phyloP scores from a whole-genome alignment of 1,140 invertebrate genomes.

The Temnothorax nylanderi region DNA sequence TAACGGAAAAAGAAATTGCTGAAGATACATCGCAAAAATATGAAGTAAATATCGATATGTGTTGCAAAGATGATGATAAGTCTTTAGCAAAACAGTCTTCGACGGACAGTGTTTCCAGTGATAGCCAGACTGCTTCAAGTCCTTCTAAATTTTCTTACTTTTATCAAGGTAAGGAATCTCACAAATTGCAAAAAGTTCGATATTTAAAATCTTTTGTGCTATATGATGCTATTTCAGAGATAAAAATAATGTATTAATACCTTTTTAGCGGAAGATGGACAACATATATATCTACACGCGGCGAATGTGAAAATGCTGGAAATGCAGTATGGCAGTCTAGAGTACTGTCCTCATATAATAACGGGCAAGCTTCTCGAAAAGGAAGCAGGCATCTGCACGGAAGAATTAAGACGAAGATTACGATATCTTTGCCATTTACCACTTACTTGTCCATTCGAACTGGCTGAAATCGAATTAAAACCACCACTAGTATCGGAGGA shows the following conservation, averaged over 20 bases:
- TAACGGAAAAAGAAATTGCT: constrained; percentile 24
- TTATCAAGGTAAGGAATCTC: constrained; percentile 90
- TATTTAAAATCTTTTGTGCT: background rate
- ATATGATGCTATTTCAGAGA: background rate
- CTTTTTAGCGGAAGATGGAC: constrained; percentile 92
- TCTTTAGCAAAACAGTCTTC: constrained; percentile 35
- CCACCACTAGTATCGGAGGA: constrained; percentile 90
- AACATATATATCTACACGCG: constrained; percentile 96
- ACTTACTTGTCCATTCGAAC: constrained; percentile 94
- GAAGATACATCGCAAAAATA: constrained; percentile 20
- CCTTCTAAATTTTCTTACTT: constrained; percentile 91
- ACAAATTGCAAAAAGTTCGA: background rate
- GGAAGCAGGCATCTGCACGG: constrained; percentile 93
- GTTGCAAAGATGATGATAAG: constrained; percentile 24
- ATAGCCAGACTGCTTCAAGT: constrained; percentile 26
- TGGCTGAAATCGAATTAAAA: constrained; percentile 94
- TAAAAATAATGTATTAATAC: constrained; percentile 57
- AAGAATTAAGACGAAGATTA: constrained; percentile 91
- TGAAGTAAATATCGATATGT: constrained; percentile 16
- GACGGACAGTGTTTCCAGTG: constrained; percentile 42
- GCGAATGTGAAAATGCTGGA: constrained; percentile 96
- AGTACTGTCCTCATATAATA: constrained; percentile 91
- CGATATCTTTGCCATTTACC: constrained; percentile 96
- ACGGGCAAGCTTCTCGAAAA: constrained; percentile 92
- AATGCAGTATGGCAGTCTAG: constrained; percentile 93